A percentile compares a stretch with the other conserved stretches of the same genome.
Evolutionary conservation across 2,797 vertebrate genomes (phyloP).

Genomic region (Urocyon cinereoargenteus): DNA sequence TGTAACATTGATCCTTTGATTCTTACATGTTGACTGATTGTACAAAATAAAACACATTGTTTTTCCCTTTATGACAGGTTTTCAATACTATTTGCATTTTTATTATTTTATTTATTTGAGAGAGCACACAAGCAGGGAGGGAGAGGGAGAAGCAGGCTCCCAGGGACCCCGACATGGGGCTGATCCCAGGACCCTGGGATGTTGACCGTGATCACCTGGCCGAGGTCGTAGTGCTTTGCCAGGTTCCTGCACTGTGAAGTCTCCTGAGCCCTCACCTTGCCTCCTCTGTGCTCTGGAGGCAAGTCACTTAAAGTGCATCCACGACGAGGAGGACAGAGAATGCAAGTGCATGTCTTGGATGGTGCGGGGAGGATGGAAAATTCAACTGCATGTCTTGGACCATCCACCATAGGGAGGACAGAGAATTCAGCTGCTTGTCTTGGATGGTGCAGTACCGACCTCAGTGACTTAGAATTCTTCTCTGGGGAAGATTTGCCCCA

Average conservation of each 20-base stretch:
- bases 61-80: background rate
- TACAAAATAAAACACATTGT: background rate
- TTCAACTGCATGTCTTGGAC: rapidly evolving
- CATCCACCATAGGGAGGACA: no score
- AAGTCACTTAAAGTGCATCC: no score
- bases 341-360: rapidly evolving
- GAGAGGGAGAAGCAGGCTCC: no score
- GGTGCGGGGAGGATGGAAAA: no score
- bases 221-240: background rate
- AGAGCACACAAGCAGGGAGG: no score
- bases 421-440: rapidly evolving
- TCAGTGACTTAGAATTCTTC: background rate
- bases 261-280: rapidly evolving
- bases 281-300: background rate
- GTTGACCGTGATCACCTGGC: rapidly evolving
- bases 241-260: rapidly evolving
- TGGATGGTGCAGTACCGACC: no score
- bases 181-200: no score
- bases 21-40: background rate
- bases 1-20: background rate
- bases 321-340: background rate
- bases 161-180: no score
- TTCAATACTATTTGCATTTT: background rate
- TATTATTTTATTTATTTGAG: no score
- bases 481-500: rapidly evolving